phyloP scores from a whole-genome alignment of 2,888 invertebrate species.

The Eristalis pertinax region DNA sequence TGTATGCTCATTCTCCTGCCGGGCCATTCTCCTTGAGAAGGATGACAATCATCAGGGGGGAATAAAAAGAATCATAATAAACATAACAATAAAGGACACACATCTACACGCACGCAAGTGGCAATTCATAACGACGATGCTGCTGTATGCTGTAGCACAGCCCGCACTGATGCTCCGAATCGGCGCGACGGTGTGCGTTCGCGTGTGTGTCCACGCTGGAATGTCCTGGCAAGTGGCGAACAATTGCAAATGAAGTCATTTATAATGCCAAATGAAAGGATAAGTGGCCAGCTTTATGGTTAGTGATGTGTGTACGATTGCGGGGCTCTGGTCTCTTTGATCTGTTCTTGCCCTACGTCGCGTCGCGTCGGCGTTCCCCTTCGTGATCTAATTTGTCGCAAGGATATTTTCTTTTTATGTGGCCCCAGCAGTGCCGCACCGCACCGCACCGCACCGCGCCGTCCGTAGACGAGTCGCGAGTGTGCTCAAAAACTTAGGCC shows the following conservation, averaged over 20 bases:
- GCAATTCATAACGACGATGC: slow-evolving; percentile 57
- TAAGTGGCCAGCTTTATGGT: slow-evolving; percentile 48
- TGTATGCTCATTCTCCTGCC: background rate
- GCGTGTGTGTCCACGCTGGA: slow-evolving; percentile 13
- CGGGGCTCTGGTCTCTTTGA: slow-evolving; percentile 37
- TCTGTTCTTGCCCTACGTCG: slow-evolving; percentile 10
- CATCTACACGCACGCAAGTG: slow-evolving; percentile 40
- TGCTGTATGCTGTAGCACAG: too few relatives aligned
- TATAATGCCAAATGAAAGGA: slow-evolving; percentile 54
- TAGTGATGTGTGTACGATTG: slow-evolving; percentile 40
- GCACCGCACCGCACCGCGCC: too few relatives aligned
- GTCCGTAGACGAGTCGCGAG: background rate
- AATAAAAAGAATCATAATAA: slow-evolving; percentile 69
- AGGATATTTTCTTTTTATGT: slow-evolving; percentile 22
- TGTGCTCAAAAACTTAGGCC: slow-evolving; percentile 44
- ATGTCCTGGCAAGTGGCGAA: slow-evolving; percentile 44
- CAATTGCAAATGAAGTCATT: slow-evolving; percentile 65
- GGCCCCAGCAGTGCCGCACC: background rate
- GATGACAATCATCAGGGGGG: slow-evolving; percentile 58
- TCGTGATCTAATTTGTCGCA: slow-evolving; percentile 24
- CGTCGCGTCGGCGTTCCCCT: background rate
- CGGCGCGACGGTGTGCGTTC: background rate
- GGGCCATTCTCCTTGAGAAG: slow-evolving; percentile 4
- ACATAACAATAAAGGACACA: slow-evolving; percentile 64
- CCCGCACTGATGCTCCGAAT: background rate